Conservation (phyloP, 2,113 vertebrate species). For the Lepus timidus region DNA sequence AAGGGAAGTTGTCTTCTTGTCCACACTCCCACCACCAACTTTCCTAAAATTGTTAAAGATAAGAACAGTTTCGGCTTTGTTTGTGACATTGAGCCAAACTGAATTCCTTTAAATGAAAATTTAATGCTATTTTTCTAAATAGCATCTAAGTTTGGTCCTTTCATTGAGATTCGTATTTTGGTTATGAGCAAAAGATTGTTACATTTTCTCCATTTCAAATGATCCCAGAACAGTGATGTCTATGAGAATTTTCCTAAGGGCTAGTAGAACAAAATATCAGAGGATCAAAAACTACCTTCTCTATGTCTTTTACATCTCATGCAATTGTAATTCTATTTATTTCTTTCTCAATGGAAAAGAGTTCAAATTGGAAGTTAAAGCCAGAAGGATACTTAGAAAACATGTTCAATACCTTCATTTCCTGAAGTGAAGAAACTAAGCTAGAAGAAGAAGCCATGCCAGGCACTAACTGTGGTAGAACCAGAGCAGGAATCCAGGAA, state of each 20-base stretch:
- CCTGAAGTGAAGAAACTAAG: not conserved
- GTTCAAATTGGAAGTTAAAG: conserved; percentile 28
- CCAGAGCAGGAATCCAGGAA: not conserved
- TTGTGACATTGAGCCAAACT: not conserved
- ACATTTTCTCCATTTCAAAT: conserved; percentile 64
- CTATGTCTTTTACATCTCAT: conserved; percentile 41
- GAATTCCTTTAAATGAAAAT: conserved; percentile 48
- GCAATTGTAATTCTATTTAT: conserved; percentile 23
- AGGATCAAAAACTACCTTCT: conserved; percentile 68
- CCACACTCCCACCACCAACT: not conserved
- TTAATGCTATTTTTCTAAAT: conserved; percentile 32
- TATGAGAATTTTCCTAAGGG: conserved; percentile 52
- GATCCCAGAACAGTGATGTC: not conserved
- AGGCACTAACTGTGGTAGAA: not conserved
- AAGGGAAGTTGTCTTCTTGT: not conserved
- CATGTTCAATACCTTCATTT: conserved; percentile 33
- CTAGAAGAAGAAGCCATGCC: not conserved
- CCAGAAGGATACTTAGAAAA: conserved; percentile 57
- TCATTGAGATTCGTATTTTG: conserved; percentile 64
- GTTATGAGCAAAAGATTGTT: conserved; percentile 22
- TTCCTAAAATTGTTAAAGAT: conserved; percentile 32
- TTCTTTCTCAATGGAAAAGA: not conserved
- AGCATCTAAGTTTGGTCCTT: not conserved
- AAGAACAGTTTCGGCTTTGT: conserved; percentile 14
- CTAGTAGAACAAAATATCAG: conserved; percentile 44